Evolutionary conservation across 2,113 vertebrate species (phyloP).

Genomic region (Syrmaticus mikado): DNA sequence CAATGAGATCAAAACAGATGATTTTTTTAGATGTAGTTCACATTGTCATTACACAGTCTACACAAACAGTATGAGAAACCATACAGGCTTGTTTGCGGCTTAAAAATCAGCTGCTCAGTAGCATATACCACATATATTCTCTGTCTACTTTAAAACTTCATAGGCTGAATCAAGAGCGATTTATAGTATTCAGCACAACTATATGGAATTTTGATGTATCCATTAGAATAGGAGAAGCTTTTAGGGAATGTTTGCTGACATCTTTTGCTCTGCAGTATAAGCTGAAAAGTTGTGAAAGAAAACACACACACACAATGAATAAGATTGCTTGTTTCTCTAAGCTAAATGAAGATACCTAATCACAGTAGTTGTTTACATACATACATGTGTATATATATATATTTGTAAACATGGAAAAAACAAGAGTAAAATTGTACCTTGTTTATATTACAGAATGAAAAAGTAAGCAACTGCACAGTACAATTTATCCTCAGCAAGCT

Average conservation of each 20-base stretch:
- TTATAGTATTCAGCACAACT: neutral
- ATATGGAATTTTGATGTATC: neutral
- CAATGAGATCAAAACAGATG: neutral
- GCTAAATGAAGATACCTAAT: slow-evolving; percentile 6
- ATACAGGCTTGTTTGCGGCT: neutral
- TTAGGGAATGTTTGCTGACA: neutral
- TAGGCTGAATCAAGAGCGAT: neutral
- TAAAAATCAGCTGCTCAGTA: slow-evolving; percentile 1
- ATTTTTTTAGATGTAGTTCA: neutral
- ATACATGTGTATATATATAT: neutral
- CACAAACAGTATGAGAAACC: neutral
- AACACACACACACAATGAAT: neutral
- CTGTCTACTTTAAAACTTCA: neutral
- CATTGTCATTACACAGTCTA: neutral
- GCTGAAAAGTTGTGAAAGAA: neutral
- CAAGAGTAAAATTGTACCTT: neutral
- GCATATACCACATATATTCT: neutral
- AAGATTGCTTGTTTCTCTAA: neutral
- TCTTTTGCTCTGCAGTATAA: neutral
- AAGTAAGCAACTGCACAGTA: neutral
- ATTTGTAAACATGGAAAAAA: neutral
- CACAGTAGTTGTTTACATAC: neutral
- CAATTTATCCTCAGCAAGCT: neutral
- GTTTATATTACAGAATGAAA: neutral
- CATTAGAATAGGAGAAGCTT: neutral